phyloP scores from a whole-genome alignment of 2,797 vertebrate genomes.

The Poeciliopsis turneri region DNA sequence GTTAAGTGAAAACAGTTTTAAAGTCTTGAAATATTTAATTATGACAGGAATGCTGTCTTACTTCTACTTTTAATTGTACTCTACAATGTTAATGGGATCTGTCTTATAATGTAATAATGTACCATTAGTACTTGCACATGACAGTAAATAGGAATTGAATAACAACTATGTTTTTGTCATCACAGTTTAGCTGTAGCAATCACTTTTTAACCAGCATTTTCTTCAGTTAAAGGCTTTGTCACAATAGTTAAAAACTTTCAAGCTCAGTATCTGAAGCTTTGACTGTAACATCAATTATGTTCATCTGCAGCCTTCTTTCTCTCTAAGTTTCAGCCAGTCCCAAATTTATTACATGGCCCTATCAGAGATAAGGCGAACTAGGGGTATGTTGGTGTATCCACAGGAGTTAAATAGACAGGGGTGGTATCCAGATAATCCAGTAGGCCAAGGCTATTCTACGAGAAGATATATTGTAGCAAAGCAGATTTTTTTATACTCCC shows the following conservation, averaged over 20 bases:
- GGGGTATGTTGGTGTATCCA: conserved; percentile 47
- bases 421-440: conserved; percentile 69
- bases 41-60: not conserved
- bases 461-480: conserved; percentile 57
- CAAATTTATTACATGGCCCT: conserved; percentile 68
- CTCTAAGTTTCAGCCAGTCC: conserved; percentile 51
- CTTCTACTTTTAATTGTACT: not conserved
- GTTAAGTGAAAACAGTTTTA: not conserved
- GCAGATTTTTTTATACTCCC: conserved; percentile 10
- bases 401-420: conserved; percentile 70
- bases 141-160: not conserved
- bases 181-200: not conserved
- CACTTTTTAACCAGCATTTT: not conserved
- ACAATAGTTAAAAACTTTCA: not conserved
- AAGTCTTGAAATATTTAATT: not conserved
- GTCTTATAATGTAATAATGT: not conserved
- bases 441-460: conserved; percentile 57
- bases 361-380: conserved; percentile 63
- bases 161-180: not conserved
- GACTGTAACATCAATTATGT: not conserved
- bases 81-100: not conserved
- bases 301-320: not conserved
- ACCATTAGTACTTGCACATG: not conserved
- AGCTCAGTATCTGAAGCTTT: not conserved
- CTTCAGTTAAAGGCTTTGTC: not conserved